phyloP scores from a whole-genome alignment of 2,888 invertebrate species.

The Scaptodrosophila latifasciaeformis region DNA sequence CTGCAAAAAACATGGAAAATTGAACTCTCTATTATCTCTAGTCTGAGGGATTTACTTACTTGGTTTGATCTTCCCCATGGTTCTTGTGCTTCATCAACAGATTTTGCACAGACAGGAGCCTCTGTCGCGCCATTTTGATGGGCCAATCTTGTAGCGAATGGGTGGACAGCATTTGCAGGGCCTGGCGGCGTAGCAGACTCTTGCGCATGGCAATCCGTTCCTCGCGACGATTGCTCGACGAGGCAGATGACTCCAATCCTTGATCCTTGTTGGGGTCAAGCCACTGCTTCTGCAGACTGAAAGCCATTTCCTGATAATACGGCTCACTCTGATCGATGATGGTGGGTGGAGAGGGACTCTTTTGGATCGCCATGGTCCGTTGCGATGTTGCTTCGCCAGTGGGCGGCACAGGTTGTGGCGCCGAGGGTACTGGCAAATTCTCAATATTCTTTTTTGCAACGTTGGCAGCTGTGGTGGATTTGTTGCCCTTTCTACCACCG shows the following conservation, averaged over 20 bases:
- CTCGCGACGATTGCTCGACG: conserved; percentile 61
- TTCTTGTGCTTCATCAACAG: conserved; percentile 68
- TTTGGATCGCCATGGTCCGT: conserved; percentile 23
- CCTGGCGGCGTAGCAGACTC: conserved; percentile 69
- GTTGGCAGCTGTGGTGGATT: conserved; percentile 1
- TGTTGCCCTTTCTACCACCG: conserved; percentile 32
- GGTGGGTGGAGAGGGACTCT: conserved; percentile 9
- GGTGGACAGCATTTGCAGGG: conserved; percentile 70
- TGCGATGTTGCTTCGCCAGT: background rate
- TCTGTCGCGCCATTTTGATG: conserved; percentile 60
- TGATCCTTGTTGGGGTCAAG: conserved; percentile 39
- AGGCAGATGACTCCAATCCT: conserved; percentile 9
- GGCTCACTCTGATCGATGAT: conserved; percentile 48
- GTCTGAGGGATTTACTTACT: conserved; percentile 33
- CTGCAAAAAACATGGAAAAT: conserved; percentile 24
- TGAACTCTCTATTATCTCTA: background rate
- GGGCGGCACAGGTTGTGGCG: conserved; percentile 2
- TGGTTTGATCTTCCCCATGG: conserved; percentile 58
- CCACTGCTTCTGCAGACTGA: conserved; percentile 71
- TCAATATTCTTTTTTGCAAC: background rate
- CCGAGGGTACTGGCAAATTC: background rate
- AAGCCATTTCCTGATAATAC: conserved; percentile 45
- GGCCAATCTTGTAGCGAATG: conserved; percentile 67
- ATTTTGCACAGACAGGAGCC: conserved; percentile 71
- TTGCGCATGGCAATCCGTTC: conserved; percentile 72